Evolutionary conservation across 2,113 vertebrate genomes (phyloP), one percentile per base, ranked within the genome.

Genomic region (Pluvianellus socialis): DNA sequence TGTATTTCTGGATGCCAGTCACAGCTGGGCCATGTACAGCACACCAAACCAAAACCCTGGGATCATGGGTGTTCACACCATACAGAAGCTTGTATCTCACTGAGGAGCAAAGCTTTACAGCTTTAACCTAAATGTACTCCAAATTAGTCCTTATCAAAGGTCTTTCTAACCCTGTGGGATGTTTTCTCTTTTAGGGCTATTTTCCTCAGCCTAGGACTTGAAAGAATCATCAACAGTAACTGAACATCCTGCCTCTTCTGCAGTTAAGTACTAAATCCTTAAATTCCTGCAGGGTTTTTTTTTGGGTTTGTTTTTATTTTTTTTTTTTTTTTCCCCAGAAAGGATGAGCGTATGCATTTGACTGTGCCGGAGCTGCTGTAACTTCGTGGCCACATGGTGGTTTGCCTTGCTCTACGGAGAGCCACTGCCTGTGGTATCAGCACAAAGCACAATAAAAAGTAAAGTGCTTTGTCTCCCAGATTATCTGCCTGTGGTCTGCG

Each of bases 311-410:
- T n/a, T n/a, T n/a, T n/a, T n/a, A n/a, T n/a, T 38, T 38, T 38
- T 38, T 86, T 50, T 50, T 49, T 49, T 32, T 82, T 49, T 49
- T 32, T 86, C 86, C 61, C 16, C 67, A 38, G 50, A 61, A 62
- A 70, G 44, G n/a, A 58, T 3, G 7, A 8, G 3, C 4, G 1
- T 0, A 7, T 18, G 24, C 14, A 22, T 55, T 58, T 17, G 6
- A 2, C 74, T 27, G 62, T 27, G 3, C 33, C 12, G n/a, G 38
- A 62, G 33, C 47, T 80, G 32, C 59, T 62, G 17, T 4, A 53
- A 44, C 33, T 65, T 76, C 47, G 8, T 13, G 65, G 35, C n/a
- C 32, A 7, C 6, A 12, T 7, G 28, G 23, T 33, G 6, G 2
- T 45, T 75, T 66, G 50, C 72, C 53, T 80, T 3, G 5, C 30